Base-by-base conservation (phyloP, 2,113 vertebrate genomes). In the Stigmatopora nigra region DNA sequence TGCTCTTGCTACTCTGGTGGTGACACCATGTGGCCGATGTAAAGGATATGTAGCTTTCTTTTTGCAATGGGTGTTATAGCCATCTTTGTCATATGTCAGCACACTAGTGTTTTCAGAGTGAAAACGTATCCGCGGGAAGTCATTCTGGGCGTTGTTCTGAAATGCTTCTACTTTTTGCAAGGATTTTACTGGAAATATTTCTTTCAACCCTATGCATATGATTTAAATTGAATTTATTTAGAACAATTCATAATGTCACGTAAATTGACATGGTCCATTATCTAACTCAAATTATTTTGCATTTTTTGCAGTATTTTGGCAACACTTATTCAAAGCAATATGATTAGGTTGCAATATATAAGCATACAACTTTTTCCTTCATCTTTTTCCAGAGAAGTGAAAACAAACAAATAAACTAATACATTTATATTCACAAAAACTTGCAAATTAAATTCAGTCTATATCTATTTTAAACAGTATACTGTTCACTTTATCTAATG, bases 1-100 rank as follows among this genome's bases (percentile, higher is more conserved):
- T 53, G 65, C 63, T 76, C 74, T 78, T 68, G 36, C 25, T 48
- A 71, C 80, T 80, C 71, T 78, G 73, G 76, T 71, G 82, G 78
- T 86, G 84, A 85, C 86, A 85, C 75, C 69, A 15, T 79, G 82
- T 76, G 75, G 71, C 64, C 38, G 10, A 79, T 63, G 64, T 80
- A 85, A 84, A 86, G 82, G 82, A 83, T 67, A 62, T 75, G 65
- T 71, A 63, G 70, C 48, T 64, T 64, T 55, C 62, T 63, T 65
- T 63, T 13, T 57, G 67, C 76, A 73, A 82, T 79, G 81, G 0
- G 14, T 57, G 16, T n/a, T 4, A 12, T 44, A 22, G 65, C 61
- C 55, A 67, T 78, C 63, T 67, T 70, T 17, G 20, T 68, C 65
- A 70, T 22, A 25, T 81, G 78, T 88, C 84, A 84, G 82, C 83